These are phyloP conservation scores for Lasioglossum lativentre DNA, from an alignment of 2,888 invertebrate species.

Conservation along the genomic window DNA sequence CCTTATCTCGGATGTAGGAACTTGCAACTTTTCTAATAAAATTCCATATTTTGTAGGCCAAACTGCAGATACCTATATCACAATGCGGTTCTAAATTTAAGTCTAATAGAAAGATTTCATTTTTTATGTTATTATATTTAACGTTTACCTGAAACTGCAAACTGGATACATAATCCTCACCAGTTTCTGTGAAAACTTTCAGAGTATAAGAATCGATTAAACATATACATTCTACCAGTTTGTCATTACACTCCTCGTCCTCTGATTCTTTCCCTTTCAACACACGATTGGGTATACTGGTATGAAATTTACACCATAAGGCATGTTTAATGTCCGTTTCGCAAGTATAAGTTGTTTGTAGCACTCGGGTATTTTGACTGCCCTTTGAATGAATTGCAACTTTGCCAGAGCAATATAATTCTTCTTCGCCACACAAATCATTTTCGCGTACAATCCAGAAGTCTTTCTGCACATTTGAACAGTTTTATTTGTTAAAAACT, in stretches of 20 bases:
- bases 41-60: constrained; percentile 95
- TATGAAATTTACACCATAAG: constrained; percentile 89
- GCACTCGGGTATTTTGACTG: constrained; percentile 74
- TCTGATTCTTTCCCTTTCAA: constrained; percentile 85
- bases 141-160: constrained; percentile 88
- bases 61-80: constrained; percentile 89
- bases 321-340: constrained; percentile 94
- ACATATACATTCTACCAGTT: constrained; percentile 89
- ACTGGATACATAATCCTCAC: constrained; percentile 93
- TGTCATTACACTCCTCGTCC: constrained; percentile 85
- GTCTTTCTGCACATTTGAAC: constrained; percentile 77
- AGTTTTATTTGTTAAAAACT: constrained; percentile 7
- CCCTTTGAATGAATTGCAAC: constrained; percentile 88
- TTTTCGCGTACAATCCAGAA: constrained; percentile 85
- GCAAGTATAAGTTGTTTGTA: constrained; percentile 89
- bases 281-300: constrained; percentile 84
- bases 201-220: constrained; percentile 91
- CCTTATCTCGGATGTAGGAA: constrained; percentile 70
- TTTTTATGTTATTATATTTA: neutral
- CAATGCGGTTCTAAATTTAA: constrained; percentile 7
- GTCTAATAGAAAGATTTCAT: constrained; percentile 12
- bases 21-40: constrained; percentile 89
- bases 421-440: constrained; percentile 89
- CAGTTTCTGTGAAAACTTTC: constrained; percentile 91
- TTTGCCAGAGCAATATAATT: constrained; percentile 93